Base-by-base conservation (phyloP, 2,113 vertebrate genomes). In the Paradoxurus hermaphroditus region DNA sequence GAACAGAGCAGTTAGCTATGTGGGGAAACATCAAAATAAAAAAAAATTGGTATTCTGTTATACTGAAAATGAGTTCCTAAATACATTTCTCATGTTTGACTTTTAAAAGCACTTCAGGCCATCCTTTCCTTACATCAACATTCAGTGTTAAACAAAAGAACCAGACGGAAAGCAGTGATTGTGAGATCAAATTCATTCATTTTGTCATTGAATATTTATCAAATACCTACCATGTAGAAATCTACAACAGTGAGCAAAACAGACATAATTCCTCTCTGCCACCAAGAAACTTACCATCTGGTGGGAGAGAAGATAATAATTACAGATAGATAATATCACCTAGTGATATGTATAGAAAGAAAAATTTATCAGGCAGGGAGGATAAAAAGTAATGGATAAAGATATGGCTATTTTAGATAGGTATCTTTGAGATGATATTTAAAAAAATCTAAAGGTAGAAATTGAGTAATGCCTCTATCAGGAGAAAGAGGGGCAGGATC, bases 141-240 rank as follows among this genome's bases (percentile, higher is more conserved):
- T 90, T 78, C 53, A 93, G 49, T 95, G 51, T 41, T 72, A 81
- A 97, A 94, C n/a, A 89, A 92, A 97, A 96, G 23, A 75, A 29
- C 19, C 49, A 77, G 7, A 78, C 41, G 34, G 44, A 90, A 7
- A 92, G 18, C 25, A 92, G 29, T 82, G 27, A 86, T 46, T 78
- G 19, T 70, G 7, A 94, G 4, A 86, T 75, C 27, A 65, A 91
- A 56, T 49, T 82, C 56, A 79, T 85, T 59, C 34, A 67, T 27
- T 73, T 85, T 75, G 44, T 75, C 63, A n/a, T 27, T 59, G 25
- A 83, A 77, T 70, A 90, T 92, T 83, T 93, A 83, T 83, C 51
- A 82, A 86, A 90, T 44, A 68, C 11, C 31, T 75, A 23, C 23
- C 51, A 82, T 9, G 15, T 53, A 77, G 10, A 77, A 92, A 56